phyloP scores from a whole-genome alignment of 2,888 invertebrate species.

The Coleophora deauratella region DNA sequence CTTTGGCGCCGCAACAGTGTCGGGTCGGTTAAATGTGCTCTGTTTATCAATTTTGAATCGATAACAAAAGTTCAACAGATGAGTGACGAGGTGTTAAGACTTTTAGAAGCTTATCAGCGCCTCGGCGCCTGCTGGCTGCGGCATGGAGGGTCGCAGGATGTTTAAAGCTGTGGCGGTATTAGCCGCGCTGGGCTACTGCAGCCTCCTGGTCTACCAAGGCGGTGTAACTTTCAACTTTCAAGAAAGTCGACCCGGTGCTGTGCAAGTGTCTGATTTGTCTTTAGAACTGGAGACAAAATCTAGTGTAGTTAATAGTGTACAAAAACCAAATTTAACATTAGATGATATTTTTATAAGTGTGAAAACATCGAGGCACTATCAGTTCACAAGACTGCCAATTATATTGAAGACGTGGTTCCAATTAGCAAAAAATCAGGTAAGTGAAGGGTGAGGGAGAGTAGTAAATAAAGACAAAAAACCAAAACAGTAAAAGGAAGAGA shows the following conservation, averaged over 20 bases:
- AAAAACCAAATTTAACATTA: conserved; percentile 75
- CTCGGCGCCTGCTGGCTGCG: conserved; percentile 52
- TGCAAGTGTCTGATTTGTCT: conserved; percentile 58
- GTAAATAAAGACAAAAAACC: too few relatives aligned
- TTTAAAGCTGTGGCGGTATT: conserved; percentile 66
- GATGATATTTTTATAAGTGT: conserved; percentile 96
- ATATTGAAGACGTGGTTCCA: conserved; percentile 97
- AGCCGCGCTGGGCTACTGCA: conserved; percentile 75
- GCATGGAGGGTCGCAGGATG: conserved; percentile 62
- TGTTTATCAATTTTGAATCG: conserved; percentile 50
- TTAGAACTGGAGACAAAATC: conserved; percentile 70
- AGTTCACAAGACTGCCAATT: conserved; percentile 86
- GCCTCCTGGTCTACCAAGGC: conserved; percentile 76
- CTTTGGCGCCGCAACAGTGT: conserved; percentile 29
- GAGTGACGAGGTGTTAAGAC: conserved; percentile 55
- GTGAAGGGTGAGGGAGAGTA: background rate
- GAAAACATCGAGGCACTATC: conserved; percentile 93
- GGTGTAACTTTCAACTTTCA: conserved; percentile 65
- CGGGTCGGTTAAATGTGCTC: conserved; percentile 17
- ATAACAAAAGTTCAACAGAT: conserved; percentile 60
- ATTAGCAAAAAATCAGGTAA: conserved; percentile 92
- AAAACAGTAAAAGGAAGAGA: too few relatives aligned
- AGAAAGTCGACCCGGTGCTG: conserved; percentile 57
- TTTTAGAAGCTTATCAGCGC: conserved; percentile 47
- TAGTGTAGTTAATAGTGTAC: conserved; percentile 47